phyloP scores from a whole-genome alignment of 1,140 invertebrate species.

The Ladona fulva region DNA sequence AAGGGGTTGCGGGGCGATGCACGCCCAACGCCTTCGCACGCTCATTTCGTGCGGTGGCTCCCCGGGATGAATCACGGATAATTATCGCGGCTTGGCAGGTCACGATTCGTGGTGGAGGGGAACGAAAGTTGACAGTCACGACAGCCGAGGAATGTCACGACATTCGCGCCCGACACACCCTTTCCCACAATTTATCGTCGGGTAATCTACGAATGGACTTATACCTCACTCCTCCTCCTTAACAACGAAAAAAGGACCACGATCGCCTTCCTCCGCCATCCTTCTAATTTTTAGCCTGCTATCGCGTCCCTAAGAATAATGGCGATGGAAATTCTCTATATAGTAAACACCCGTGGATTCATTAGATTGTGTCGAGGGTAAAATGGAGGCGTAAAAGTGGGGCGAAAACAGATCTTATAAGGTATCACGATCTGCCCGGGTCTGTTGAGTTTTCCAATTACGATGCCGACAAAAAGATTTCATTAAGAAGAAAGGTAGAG shows the following conservation, averaged over 20 bases:
- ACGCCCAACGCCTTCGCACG: not conserved
- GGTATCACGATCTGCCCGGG: not conserved
- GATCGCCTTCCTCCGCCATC: not conserved
- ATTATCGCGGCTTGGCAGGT: slow-evolving; percentile 6
- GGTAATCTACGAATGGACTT: not conserved
- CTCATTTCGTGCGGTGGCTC: not conserved
- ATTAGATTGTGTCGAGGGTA: not conserved
- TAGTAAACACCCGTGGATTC: not conserved
- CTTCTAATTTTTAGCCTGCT: not conserved
- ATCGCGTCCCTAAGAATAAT: not conserved
- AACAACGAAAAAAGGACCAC: not conserved
- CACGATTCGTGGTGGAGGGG: not conserved
- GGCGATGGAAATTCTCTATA: not conserved
- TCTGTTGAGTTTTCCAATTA: slow-evolving; percentile 3
- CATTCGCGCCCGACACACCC: not conserved
- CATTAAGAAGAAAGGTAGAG: not conserved
- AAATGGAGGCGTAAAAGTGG: not conserved
- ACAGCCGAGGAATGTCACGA: not conserved
- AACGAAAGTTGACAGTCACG: slow-evolving; percentile 4
- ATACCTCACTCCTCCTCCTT: not conserved
- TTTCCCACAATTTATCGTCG: slow-evolving; percentile 5
- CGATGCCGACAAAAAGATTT: not conserved
- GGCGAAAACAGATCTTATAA: not conserved
- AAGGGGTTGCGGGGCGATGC: not conserved
- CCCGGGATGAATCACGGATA: slow-evolving; percentile 7